A percentile compares a stretch with the other conserved stretches of the same genome.
These are phyloP conservation scores for Brachyptera risi DNA, from an alignment of 2,888 invertebrate genomes.

Conservation along the genomic window DNA sequence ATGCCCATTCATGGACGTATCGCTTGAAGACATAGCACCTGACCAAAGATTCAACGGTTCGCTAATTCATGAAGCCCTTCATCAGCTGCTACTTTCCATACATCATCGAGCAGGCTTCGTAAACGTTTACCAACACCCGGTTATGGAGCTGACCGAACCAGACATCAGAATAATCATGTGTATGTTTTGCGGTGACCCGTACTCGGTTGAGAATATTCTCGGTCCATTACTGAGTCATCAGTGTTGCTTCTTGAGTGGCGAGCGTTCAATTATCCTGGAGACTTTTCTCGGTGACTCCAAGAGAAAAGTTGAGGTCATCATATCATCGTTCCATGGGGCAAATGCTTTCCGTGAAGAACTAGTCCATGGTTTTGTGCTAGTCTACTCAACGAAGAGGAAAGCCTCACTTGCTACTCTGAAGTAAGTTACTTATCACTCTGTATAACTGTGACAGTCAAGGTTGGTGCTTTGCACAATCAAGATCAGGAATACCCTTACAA, in stretches of 20 bases:
- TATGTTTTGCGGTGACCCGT: constrained; percentile 95
- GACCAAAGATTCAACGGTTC: constrained; percentile 35
- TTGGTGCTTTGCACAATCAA: too few relatives aligned
- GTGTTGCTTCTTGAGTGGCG: constrained; percentile 79
- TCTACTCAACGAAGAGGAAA: constrained; percentile 91
- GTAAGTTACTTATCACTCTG: constrained; percentile 54
- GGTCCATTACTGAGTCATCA: constrained; percentile 83
- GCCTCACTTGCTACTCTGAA: constrained; percentile 89
- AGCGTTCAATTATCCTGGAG: constrained; percentile 84
- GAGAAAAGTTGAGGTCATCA: constrained; percentile 82
- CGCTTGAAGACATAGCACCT: constrained; percentile 42
- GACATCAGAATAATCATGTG: constrained; percentile 91
- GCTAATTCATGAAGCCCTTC: constrained; percentile 61
- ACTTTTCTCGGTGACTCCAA: constrained; percentile 89
- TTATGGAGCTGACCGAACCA: constrained; percentile 75
- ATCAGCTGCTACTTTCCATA: constrained; percentile 70
- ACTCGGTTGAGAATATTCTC: constrained; percentile 82
- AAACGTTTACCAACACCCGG: constrained; percentile 61
- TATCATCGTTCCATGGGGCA: constrained; percentile 92
- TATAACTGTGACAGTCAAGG: too few relatives aligned
- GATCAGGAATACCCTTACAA: too few relatives aligned
- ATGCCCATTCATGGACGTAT: constrained; percentile 81
- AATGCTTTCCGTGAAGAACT: constrained; percentile 87
- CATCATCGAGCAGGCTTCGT: constrained; percentile 73
- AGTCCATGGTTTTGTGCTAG: constrained; percentile 91